Evolutionary conservation across 2,888 invertebrate genomes (phyloP).

Genomic region (Anoplius nigerrimus): DNA sequence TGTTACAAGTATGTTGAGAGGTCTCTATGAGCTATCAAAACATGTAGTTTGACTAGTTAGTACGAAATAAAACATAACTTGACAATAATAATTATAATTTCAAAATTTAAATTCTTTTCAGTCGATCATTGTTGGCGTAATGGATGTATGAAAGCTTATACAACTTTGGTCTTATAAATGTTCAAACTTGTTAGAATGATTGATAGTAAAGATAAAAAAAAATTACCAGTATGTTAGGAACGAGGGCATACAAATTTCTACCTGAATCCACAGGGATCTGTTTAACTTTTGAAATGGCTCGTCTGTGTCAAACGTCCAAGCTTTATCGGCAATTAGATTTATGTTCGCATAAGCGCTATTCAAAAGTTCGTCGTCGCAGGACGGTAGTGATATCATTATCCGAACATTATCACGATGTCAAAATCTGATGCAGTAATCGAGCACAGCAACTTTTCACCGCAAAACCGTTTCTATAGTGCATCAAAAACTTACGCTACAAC

Average conservation of each 20-base stretch:
- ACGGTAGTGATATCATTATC: conserved; percentile 67
- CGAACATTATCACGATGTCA: conserved; percentile 53
- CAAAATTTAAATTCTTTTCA: too few species aligned
- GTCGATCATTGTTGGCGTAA: too few species aligned
- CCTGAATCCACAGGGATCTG: conserved; percentile 67
- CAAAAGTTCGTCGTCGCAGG: conserved; percentile 66
- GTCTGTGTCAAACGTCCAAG: conserved; percentile 64
- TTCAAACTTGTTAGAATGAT: neutral
- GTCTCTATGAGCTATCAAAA: too few species aligned
- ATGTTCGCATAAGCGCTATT: conserved; percentile 70
- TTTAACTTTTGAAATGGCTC: conserved; percentile 68
- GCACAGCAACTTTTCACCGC: conserved; percentile 5
- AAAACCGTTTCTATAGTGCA: neutral
- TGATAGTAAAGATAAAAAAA: neutral
- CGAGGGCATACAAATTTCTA: conserved; percentile 28
- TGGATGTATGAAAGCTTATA: too few species aligned
- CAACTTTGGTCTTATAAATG: neutral
- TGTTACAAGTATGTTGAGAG: too few species aligned
- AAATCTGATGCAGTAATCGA: conserved; percentile 26
- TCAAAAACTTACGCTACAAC: too few species aligned
- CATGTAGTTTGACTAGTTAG: too few species aligned
- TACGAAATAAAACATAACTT: too few species aligned
- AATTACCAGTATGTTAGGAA: conserved; percentile 22
- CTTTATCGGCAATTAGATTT: conserved; percentile 66
- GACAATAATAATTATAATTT: too few species aligned